Conservation (phyloP, 2,797 vertebrate species). For the Vireo griseus region DNA sequence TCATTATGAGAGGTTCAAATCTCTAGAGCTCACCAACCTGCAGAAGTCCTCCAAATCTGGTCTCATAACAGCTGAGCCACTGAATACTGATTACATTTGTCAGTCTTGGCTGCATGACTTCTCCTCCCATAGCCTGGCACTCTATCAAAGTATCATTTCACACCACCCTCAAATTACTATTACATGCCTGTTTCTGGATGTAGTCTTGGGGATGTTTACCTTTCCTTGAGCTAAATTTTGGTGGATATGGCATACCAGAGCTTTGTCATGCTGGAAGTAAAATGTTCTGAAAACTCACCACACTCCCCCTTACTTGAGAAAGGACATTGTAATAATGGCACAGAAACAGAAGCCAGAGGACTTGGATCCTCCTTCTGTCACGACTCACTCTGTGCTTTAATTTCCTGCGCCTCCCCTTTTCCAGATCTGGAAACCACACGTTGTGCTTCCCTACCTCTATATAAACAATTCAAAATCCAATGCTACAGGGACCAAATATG, state of each 20-base stretch:
- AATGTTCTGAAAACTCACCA: neutral
- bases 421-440: constrained; percentile 38
- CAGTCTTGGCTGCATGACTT: constrained; percentile 41
- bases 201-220: neutral
- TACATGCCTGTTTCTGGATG: neutral
- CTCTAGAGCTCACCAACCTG: constrained; percentile 59
- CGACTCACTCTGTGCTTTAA: neutral
- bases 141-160: constrained; percentile 18
- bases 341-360: neutral
- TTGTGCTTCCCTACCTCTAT: neutral
- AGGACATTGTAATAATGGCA: neutral
- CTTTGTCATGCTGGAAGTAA: neutral
- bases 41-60: constrained; percentile 50
- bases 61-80: constrained; percentile 53
- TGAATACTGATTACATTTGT: constrained; percentile 51
- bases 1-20: constrained; percentile 54
- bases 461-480: neutral
- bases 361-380: constrained; percentile 18
- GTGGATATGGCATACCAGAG: neutral
- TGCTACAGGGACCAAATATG: neutral
- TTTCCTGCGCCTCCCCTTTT: constrained; percentile 9
- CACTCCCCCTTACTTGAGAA: neutral
- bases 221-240: neutral
- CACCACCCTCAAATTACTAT: neutral
- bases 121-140: constrained; percentile 32